A percentile compares a stretch with the other conserved stretches of the same genome.
These are phyloP conservation scores for Melierax canorus DNA, from an alignment of 2,113 vertebrate species.

Conservation along the genomic window DNA sequence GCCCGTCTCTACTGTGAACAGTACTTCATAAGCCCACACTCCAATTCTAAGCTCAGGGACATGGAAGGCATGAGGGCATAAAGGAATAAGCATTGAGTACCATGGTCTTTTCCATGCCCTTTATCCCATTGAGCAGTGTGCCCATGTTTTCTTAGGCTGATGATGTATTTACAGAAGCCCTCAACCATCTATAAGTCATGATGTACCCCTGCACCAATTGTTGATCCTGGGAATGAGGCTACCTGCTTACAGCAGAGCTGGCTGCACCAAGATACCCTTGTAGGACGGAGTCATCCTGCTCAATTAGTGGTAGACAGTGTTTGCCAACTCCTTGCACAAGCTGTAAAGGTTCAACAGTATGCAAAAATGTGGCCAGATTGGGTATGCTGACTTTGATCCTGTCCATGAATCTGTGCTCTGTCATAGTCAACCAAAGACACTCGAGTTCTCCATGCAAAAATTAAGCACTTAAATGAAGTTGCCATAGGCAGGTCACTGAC, in stretches of 20 bases:
- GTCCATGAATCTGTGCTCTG: neutral
- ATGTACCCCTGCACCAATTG: neutral
- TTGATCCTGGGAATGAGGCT: neutral
- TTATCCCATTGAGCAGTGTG: neutral
- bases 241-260: neutral
- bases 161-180: neutral
- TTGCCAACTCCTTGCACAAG: neutral
- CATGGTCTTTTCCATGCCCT: neutral
- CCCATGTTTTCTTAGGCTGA: neutral
- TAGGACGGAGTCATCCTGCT: neutral
- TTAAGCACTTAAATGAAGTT: neutral
- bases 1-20: neutral
- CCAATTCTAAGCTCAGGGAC: neutral
- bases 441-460: neutral
- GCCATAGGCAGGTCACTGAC: neutral
- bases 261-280: neutral
- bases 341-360: neutral
- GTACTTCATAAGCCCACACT: neutral
- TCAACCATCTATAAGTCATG: neutral
- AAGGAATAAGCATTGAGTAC: neutral
- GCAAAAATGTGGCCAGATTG: neutral
- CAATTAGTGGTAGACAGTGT: neutral
- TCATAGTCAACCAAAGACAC: neutral
- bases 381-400: neutral
- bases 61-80: neutral